These are phyloP conservation scores for Pygocentrus nattereri DNA, from an alignment of 2,797 vertebrate genomes.

Conservation along the genomic window DNA sequence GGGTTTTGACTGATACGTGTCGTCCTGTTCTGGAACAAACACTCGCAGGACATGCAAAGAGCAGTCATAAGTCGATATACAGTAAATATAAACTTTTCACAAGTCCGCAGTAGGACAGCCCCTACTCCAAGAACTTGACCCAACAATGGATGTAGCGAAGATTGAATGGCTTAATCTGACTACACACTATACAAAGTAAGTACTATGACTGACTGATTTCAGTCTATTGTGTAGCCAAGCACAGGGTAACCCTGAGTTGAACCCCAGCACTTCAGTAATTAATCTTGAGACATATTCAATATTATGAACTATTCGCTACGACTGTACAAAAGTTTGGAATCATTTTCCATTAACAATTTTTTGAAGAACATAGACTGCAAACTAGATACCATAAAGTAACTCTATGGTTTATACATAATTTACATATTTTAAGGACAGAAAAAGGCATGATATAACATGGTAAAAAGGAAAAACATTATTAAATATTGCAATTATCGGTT, in stretches of 20 bases:
- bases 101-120: not conserved
- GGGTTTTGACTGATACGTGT: slow-evolving; percentile 83
- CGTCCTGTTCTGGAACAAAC: slow-evolving; percentile 58
- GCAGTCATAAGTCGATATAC: not conserved
- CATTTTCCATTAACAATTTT: no score
- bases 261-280: not conserved
- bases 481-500: no score
- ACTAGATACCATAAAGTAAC: no score
- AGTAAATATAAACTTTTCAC: not conserved
- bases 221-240: not conserved
- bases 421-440: no score
- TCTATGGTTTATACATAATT: no score
- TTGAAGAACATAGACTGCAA: no score
- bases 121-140: not conserved
- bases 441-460: no score
- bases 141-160: not conserved
- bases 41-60: not conserved
- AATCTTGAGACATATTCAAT: not conserved
- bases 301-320: no score
- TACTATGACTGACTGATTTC: not conserved
- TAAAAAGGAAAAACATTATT: no score
- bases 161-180: not conserved
- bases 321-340: no score
- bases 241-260: not conserved
- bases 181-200: not conserved